Evolutionary conservation across 2,113 vertebrate species (phyloP).

Genomic region (Callionymus lyra): DNA sequence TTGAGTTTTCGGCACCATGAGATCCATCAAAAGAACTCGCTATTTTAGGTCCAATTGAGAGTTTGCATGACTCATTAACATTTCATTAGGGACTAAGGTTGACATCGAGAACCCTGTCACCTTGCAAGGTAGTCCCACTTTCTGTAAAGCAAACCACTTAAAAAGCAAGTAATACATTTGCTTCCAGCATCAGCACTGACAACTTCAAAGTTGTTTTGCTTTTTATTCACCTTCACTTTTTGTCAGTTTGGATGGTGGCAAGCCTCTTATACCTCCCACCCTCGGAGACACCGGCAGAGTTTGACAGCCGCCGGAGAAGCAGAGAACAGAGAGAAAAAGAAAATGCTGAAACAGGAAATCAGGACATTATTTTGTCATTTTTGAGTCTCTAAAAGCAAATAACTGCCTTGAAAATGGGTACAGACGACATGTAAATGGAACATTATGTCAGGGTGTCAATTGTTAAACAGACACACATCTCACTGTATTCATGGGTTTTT

Average conservation of each 20-base stretch:
- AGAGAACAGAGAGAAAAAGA: slow-evolving; percentile 2
- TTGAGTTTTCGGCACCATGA: too few species aligned
- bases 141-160: slow-evolving; percentile 5
- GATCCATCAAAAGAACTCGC: too few species aligned
- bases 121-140: too few species aligned
- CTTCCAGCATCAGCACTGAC: neutral
- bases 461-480: slow-evolving; percentile 20
- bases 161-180: slow-evolving; percentile 9
- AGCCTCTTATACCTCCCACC: slow-evolving; percentile 10
- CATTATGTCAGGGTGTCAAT: slow-evolving; percentile 3
- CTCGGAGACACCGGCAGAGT: neutral
- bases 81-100: too few species aligned
- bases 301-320: slow-evolving; percentile 19
- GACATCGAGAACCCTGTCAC: too few species aligned
- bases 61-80: too few species aligned
- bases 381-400: slow-evolving; percentile 19
- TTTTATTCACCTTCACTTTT: slow-evolving; percentile 27
- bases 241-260: slow-evolving; percentile 13
- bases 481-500: slow-evolving; percentile 59
- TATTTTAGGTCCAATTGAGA: too few species aligned
- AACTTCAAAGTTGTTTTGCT: slow-evolving; percentile 25
- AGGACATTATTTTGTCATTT: slow-evolving; percentile 5
- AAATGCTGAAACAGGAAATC: slow-evolving; percentile 7
- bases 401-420: slow-evolving; percentile 3
- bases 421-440: slow-evolving; percentile 8